phyloP scores from a whole-genome alignment of 2,797 vertebrate species.

The Mionectes olivaceus region DNA sequence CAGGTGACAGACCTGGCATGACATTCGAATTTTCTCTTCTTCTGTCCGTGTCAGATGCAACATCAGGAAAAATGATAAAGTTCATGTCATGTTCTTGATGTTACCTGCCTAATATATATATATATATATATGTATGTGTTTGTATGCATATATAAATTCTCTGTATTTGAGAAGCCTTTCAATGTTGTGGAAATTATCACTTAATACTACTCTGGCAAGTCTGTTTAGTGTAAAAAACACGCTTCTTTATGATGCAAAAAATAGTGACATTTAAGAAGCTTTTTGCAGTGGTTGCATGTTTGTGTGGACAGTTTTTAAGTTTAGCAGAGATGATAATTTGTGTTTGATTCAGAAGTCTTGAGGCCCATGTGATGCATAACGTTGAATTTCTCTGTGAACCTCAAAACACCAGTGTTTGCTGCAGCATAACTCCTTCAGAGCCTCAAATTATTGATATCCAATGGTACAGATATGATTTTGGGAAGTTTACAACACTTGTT shows the following conservation, averaged over 20 bases:
- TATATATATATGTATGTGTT: neutral
- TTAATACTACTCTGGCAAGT: neutral
- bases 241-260: neutral
- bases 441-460: neutral
- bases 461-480: neutral
- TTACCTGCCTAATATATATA: neutral
- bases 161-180: neutral
- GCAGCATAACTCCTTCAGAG: neutral
- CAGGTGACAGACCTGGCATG: neutral
- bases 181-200: neutral
- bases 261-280: neutral
- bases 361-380: neutral
- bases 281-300: neutral
- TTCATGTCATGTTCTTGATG: neutral
- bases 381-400: neutral
- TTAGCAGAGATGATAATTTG: neutral
- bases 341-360: neutral
- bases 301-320: neutral
- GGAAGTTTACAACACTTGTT: neutral
- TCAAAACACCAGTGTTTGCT: neutral
- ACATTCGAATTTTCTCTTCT: neutral
- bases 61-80: neutral
- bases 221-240: neutral
- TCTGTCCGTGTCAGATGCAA: rapidly evolving
- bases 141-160: neutral